Evolutionary conservation across 2,797 vertebrate genomes (phyloP), one percentile per base, ranked within the genome.

Genomic region (Acrossocheilus wenchowensis): DNA sequence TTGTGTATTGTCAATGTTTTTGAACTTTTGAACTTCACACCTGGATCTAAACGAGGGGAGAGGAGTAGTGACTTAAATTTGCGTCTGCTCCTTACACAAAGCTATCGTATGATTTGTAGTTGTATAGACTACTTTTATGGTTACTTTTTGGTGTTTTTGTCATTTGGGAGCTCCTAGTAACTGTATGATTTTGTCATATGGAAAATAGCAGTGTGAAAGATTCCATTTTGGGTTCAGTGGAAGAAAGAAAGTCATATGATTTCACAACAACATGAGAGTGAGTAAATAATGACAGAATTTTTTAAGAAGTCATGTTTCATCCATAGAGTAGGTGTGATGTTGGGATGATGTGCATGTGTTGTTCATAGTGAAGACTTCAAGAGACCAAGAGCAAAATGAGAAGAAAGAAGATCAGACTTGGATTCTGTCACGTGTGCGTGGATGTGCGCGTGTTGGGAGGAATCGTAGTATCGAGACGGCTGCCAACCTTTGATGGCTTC

Each of bases 401-500:
- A 72, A 78, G 50, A 82, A 90, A 84, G 69, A 62, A 88, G 90
- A 86, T 89, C 88, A 88, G 89, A 87, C 90, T 88, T 79, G 89
- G 88, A 85, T 48, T 90, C 77, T 81, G 86, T 86, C 84, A 80
- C 68, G 68, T 78, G 74, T 78, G 34, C 23, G 73, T 66, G 15
- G 71, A 64, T 86, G 60, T 64, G 85, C 9, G 54, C 43, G 11
- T 50, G 72, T 57, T 69, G 60, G 60, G 60, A 78, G 54, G 54
- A 71, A 80, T 81, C 41, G 9, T 26, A 73, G 83, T 60, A 66
- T 48, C 6, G 43, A 90, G 87, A 86, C 82, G 89, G 87, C 91
- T 88, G 86, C 89, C 90, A 85, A 92, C 90, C 92, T 94, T 92
- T 93, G 93, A 94, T 92, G 92, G 91, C 90, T 91, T 82, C 17